These are phyloP conservation scores for Parnassius glacialis DNA, from an alignment of 2,888 invertebrate genomes.

Conservation along the genomic window DNA sequence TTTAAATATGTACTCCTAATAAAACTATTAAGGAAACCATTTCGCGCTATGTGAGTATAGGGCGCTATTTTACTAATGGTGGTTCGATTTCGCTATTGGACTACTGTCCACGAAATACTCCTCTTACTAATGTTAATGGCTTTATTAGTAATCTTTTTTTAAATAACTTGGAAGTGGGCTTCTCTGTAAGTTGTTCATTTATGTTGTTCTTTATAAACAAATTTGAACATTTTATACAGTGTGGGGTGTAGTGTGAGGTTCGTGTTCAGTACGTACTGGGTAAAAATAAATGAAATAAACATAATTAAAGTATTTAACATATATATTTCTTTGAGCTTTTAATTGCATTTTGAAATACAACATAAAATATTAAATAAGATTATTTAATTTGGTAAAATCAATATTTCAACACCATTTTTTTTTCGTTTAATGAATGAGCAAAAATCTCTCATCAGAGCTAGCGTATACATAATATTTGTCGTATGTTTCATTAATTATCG, in stretches of 20 bases:
- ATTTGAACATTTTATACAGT: too few relatives aligned
- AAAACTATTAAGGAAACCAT: too few relatives aligned
- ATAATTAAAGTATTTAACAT: slow-evolving; percentile 86
- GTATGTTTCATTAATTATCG: slow-evolving; percentile 80
- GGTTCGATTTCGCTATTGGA: too few relatives aligned
- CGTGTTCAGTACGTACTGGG: background rate
- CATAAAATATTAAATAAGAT: slow-evolving; percentile 91
- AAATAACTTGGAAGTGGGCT: too few relatives aligned
- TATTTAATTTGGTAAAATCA: slow-evolving; percentile 88
- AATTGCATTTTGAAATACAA: slow-evolving; percentile 92
- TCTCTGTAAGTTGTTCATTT: too few relatives aligned
- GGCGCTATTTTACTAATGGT: too few relatives aligned
- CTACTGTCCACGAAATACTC: too few relatives aligned
- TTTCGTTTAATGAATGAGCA: slow-evolving; percentile 81
- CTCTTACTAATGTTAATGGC: too few relatives aligned
- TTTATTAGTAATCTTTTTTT: too few relatives aligned
- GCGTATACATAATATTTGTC: slow-evolving; percentile 89
- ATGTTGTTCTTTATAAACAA: too few relatives aligned
- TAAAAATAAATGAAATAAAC: slow-evolving; percentile 63
- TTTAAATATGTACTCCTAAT: too few relatives aligned
- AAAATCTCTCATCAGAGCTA: slow-evolving; percentile 83
- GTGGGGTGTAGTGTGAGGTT: background rate
- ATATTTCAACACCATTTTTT: slow-evolving; percentile 80
- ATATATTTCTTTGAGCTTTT: slow-evolving; percentile 93
- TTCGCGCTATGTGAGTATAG: too few relatives aligned